Base-by-base conservation (phyloP, 2,797 vertebrate species). In the Rhabdophis nuchalis region DNA sequence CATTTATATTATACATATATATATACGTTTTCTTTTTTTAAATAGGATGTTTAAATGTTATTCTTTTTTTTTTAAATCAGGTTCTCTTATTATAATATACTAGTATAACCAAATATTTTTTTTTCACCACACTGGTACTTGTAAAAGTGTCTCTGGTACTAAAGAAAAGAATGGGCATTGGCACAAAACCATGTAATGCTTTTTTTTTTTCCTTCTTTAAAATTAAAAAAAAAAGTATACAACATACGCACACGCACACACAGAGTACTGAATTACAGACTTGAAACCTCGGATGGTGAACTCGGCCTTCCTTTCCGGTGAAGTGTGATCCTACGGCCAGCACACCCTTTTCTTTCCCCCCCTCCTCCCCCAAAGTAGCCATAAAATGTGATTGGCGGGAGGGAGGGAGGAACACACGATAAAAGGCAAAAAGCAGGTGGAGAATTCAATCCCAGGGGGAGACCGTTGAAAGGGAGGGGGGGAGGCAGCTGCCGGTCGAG, bases 71-170 rank as follows among this genome's bases (percentile, higher is more conserved):
- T 98, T 98, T 97, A 98, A 98, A 98, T 98, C 94, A 96, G 97
- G 98, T 97, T 97, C 97, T 97, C 97, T 97, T 97, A 97, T 97
- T 97, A 97, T 97, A 98, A 98, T 97, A 97, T 98, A 98, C 97
- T 97, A 97, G 98, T 96, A 97, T 97, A 96, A 97, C 96, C 96
- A 93, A 97, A 97, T 96, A 96, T 98, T 97, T 97, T 50, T 50
- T 50, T 60, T 97, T 97, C 97, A 97, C 98, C 98, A 98, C 98
- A 97, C 98, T 98, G 98, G 98, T 98, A 98, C 98, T 99, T 98
- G 97, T 93, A 88, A 90, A 97, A 97, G 95, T 98, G 93, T 98
- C 97, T 98, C 97, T 98, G 97, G 97, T 97, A 98, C 98, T 98
- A 97, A 87, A 98, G 97, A 96, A 96, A 98, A 95, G 93, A 96